Conservation (phyloP, 30 jellyfish, hydroid and myxozoan genomes). For the Turritopsis dohrnii region DNA sequence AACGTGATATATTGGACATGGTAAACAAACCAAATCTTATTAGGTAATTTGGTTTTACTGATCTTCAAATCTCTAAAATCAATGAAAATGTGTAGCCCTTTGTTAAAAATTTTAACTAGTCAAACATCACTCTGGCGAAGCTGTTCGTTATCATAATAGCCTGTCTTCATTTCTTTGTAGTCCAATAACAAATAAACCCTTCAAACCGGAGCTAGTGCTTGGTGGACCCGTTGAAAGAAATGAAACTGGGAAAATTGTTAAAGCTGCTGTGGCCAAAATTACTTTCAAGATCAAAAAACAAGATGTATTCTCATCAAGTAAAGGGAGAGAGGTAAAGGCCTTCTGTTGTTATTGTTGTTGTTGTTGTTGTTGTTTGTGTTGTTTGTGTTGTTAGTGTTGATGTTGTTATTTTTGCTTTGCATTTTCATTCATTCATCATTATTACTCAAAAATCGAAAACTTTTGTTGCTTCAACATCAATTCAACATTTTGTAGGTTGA, state of each 20-base stretch:
- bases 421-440: not conserved
- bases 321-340: not conserved
- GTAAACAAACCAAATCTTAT: not conserved
- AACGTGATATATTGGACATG: not conserved
- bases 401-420: not conserved
- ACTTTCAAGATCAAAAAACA: not conserved
- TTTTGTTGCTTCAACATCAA: not conserved
- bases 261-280: not conserved
- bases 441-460: not conserved
- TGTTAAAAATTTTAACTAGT: not conserved
- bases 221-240: not conserved
- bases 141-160: not conserved
- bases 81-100: not conserved
- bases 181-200: not conserved
- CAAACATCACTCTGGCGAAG: not conserved
- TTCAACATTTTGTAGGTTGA: conserved; percentile 42
- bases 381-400: not conserved
- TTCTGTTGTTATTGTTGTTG: not conserved
- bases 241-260: not conserved
- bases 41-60: not conserved
- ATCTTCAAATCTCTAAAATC: not conserved
- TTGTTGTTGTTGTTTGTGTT: not conserved
- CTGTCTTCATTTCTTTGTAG: not conserved
- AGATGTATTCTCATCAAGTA: not conserved
- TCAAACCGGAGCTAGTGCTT: not conserved